phyloP scores from a whole-genome alignment of 2,888 invertebrate genomes.

The Gastrophysa polygoni region DNA sequence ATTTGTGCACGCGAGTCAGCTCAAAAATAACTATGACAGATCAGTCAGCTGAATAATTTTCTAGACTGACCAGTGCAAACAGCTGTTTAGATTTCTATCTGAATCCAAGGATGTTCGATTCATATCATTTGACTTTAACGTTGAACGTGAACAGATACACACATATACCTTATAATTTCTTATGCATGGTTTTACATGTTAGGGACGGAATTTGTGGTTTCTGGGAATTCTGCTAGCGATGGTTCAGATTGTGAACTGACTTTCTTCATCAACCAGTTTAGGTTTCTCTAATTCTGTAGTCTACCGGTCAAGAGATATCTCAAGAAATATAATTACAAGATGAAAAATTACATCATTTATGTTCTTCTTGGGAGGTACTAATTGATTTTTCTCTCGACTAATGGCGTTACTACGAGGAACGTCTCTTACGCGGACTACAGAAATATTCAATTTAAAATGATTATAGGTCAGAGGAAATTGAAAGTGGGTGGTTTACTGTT shows the following conservation, averaged over 20 bases:
- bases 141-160: no score
- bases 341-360: background rate
- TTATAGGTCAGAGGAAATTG: background rate
- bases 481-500: background rate
- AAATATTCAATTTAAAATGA: background rate
- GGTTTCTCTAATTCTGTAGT: no score
- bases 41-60: background rate
- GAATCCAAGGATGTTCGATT: background rate
- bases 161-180: no score
- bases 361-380: background rate
- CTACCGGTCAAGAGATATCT: no score
- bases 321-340: background rate
- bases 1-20: background rate
- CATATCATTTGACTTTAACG: no score
- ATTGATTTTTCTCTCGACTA: background rate
- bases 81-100: background rate
- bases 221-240: no score
- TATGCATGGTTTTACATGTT: no score
- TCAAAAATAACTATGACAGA: background rate
- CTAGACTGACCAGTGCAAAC: background rate
- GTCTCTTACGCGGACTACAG: background rate
- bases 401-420: background rate
- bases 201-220: no score
- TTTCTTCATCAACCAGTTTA: no score
- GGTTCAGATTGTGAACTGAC: no score